Percentiles rank a stretch among this genome's conserved stretches.
Evolutionary conservation across 2,113 vertebrate genomes (phyloP).

Genomic region (Narcine bancroftii): DNA sequence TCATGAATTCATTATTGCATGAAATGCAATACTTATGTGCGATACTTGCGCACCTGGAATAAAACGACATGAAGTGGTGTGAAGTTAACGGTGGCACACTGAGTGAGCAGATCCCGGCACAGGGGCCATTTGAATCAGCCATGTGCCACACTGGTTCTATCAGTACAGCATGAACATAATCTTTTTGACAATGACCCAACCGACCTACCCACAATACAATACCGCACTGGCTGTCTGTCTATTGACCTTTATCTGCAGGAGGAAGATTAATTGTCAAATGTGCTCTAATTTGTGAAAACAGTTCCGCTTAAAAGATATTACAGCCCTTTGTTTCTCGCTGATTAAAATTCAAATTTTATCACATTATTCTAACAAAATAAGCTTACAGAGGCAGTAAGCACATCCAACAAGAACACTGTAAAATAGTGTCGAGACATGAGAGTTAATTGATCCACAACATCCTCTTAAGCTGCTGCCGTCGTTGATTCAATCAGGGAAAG

Average conservation of each 20-base stretch:
- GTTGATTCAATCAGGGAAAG: conserved; percentile 6
- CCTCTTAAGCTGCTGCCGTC: conserved; percentile 14
- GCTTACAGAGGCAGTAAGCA: background rate
- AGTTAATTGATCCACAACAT: conserved; percentile 9
- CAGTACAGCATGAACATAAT: background rate
- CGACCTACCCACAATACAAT: background rate
- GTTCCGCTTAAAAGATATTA: background rate
- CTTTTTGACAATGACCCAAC: conserved; percentile 15
- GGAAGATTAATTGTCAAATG: conserved; percentile 14
- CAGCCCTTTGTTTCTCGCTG: background rate
- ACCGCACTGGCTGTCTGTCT: background rate
- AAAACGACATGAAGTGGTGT: conserved; percentile 46
- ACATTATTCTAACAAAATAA: background rate
- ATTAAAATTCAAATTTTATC: background rate
- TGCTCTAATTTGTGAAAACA: background rate
- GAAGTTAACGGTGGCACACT: conserved; percentile 40
- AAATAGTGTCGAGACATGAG: background rate
- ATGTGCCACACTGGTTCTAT: conserved; percentile 48
- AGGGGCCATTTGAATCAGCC: conserved; percentile 51
- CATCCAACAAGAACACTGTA: background rate
- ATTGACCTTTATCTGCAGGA: background rate
- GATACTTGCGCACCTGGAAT: conserved; percentile 40
- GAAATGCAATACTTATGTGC: conserved; percentile 44
- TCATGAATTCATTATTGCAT: background rate
- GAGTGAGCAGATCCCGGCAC: background rate